Conservation (phyloP, 1,140 invertebrate species). For the Diorhabda elongata region DNA sequence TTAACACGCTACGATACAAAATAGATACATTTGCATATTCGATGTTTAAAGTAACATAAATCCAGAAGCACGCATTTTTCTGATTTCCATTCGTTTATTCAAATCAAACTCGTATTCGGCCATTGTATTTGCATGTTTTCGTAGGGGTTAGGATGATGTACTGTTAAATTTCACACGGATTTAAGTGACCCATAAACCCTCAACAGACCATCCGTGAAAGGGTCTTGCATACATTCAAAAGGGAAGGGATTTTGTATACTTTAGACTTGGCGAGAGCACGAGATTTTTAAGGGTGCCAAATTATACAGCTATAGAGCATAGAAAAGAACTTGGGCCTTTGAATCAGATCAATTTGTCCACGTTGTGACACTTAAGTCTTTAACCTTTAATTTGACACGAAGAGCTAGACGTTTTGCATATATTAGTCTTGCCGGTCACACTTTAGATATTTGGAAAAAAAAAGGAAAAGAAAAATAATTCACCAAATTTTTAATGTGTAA, state of each 20-base stretch:
- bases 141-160: slow-evolving; percentile 7
- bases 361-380: not conserved
- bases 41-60: slow-evolving; percentile 3
- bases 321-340: not conserved
- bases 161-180: slow-evolving; percentile 13
- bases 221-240: slow-evolving; percentile 5
- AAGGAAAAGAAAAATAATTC: no score
- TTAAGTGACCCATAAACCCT: slow-evolving; percentile 13
- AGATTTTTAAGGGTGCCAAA: slow-evolving; percentile 1
- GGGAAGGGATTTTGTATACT: not conserved
- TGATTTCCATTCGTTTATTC: slow-evolving; percentile 6
- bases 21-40: not conserved
- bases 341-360: slow-evolving; percentile 2
- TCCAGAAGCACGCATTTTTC: not conserved
- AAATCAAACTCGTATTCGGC: slow-evolving; percentile 10
- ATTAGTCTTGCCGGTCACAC: no score
- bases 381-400: not conserved
- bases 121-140: slow-evolving; percentile 17
- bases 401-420: not conserved
- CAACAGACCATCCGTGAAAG: not conserved
- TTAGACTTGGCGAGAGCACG: not conserved
- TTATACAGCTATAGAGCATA: not conserved
- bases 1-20: not conserved
- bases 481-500: no score
- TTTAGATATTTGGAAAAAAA: no score